These are phyloP conservation scores for Rhabdornis inornatus DNA, from an alignment of 2,113 vertebrate genomes.

Conservation along the genomic window DNA sequence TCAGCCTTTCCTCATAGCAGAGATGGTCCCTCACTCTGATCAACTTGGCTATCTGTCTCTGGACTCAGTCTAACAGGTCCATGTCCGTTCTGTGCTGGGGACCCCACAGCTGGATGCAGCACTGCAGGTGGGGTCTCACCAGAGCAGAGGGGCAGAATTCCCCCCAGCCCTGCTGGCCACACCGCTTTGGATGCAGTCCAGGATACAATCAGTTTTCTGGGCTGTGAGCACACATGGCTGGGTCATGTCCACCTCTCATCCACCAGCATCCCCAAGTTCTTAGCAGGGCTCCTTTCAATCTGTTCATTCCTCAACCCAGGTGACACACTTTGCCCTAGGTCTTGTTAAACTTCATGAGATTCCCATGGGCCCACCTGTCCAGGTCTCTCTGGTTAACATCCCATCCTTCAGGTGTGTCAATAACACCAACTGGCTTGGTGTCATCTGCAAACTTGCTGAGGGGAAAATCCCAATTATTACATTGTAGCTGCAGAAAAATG, in stretches of 20 bases:
- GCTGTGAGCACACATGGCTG: background rate
- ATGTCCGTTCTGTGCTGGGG: background rate
- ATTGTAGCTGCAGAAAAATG: background rate
- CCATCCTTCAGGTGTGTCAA: background rate
- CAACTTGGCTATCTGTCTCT: background rate
- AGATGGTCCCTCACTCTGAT: background rate
- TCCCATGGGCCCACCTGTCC: background rate
- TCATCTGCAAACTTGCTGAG: background rate
- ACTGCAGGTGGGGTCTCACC: background rate
- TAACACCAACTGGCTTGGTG: background rate
- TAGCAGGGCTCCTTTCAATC: background rate
- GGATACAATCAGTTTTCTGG: accelerated
- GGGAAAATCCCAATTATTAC: background rate
- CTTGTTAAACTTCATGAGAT: background rate
- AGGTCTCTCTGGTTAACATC: background rate
- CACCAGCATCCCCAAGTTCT: background rate
- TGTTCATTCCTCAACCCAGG: background rate
- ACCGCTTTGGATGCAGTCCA: background rate
- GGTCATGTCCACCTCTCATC: background rate
- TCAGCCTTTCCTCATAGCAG: background rate
- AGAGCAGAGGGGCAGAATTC: background rate
- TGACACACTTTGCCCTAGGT: background rate
- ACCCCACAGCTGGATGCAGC: background rate
- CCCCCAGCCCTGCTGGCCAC: no score
- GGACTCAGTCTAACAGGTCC: background rate